These are phyloP conservation scores for Margarornis squamiger DNA, from an alignment of 2,797 vertebrate genomes.

Conservation along the genomic window DNA sequence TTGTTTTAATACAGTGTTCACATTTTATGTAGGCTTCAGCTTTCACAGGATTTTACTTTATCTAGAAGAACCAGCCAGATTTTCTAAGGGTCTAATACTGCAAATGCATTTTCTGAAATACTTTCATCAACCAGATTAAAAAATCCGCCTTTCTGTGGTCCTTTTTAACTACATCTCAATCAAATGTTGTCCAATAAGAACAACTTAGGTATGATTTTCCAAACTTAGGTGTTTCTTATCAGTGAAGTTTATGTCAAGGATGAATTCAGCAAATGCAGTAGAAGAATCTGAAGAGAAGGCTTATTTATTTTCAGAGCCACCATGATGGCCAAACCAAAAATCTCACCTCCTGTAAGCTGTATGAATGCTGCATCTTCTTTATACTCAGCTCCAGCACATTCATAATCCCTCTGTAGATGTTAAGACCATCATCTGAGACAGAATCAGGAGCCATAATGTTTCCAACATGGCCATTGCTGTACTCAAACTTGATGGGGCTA, in stretches of 20 bases:
- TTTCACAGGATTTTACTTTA: background rate
- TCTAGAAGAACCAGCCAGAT: background rate
- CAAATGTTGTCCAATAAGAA: background rate
- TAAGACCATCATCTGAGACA: constrained; percentile 74
- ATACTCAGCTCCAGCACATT: constrained; percentile 80
- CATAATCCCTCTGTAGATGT: constrained; percentile 78
- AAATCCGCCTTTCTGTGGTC: background rate
- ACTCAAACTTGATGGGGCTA: constrained; percentile 81
- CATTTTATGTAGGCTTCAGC: background rate
- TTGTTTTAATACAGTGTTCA: background rate
- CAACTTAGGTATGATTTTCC: background rate
- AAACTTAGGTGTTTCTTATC: background rate
- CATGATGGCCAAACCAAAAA: background rate
- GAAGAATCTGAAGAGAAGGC: background rate
- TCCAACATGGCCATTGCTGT: constrained; percentile 75
- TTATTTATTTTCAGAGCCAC: background rate
- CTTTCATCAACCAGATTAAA: background rate
- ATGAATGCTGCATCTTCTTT: constrained; percentile 79
- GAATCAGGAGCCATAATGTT: constrained; percentile 71
- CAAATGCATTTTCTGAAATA: background rate
- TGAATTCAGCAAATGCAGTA: background rate
- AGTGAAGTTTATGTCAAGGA: background rate
- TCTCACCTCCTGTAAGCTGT: constrained; percentile 83
- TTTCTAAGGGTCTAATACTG: background rate
- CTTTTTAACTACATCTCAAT: background rate